phyloP scores from a whole-genome alignment of 2,888 invertebrate species.

The Operophtera brumata region DNA sequence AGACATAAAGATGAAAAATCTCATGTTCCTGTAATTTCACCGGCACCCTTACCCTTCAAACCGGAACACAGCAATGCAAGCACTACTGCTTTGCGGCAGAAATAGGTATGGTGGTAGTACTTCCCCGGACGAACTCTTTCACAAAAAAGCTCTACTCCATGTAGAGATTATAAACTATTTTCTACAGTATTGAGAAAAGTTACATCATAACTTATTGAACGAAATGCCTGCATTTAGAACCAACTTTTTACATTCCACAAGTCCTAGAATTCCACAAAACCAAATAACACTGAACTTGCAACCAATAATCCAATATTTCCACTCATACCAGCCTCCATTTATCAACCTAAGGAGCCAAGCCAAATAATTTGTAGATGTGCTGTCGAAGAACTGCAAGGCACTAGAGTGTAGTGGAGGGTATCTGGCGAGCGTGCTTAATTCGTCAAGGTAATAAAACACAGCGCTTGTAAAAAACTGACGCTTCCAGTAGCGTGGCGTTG shows the following conservation, averaged over 20 bases:
- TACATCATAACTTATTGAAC: too few relatives aligned
- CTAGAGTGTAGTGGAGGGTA: constrained; percentile 35
- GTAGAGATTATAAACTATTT: too few relatives aligned
- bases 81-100: too few relatives aligned
- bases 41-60: too few relatives aligned
- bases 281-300: neutral
- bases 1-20: too few relatives aligned
- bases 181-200: too few relatives aligned
- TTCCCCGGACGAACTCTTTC: too few relatives aligned
- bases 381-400: constrained; percentile 34
- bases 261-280: neutral
- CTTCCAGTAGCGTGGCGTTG: constrained; percentile 23
- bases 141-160: too few relatives aligned
- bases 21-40: too few relatives aligned
- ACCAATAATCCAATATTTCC: constrained; percentile 17
- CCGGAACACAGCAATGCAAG: too few relatives aligned
- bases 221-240: neutral
- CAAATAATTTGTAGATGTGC: constrained; percentile 33
- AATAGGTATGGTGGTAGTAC: too few relatives aligned
- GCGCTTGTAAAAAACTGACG: constrained; percentile 52
- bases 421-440: constrained; percentile 50
- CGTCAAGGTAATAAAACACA: constrained; percentile 57
- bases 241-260: neutral
- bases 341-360: constrained; percentile 32
- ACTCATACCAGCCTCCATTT: constrained; percentile 24